Percentiles rank a stretch among this genome's conserved stretches.
Conservation (phyloP, 2,113 vertebrate species). For the Beaufortia kweichowensis region DNA sequence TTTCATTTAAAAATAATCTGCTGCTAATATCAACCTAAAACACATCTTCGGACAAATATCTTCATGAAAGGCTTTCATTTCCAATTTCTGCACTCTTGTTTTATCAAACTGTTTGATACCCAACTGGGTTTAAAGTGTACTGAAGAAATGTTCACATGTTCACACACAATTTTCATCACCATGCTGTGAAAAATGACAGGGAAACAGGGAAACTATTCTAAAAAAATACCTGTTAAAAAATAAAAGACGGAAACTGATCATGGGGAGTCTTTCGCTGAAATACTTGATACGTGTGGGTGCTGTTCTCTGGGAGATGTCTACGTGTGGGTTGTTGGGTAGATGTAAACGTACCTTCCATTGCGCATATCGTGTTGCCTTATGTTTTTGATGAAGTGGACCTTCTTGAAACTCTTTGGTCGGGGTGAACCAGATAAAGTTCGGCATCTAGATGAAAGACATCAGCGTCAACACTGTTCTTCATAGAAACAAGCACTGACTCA, state of each 20-base stretch:
- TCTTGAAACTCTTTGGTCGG: conserved; percentile 99
- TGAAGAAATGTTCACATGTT: no score
- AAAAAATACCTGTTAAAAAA: background rate
- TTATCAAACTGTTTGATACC: no score
- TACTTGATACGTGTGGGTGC: background rate
- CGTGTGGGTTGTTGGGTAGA: background rate
- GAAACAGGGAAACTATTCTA: background rate
- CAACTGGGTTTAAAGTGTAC: no score
- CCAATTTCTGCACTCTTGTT: background rate
- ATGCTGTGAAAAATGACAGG: background rate
- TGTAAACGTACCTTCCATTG: conserved; percentile 86
- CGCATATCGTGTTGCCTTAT: conserved; percentile 93
- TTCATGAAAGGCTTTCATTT: background rate
- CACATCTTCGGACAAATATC: background rate
- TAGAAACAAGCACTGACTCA: conserved; percentile 30
- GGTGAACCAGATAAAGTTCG: conserved; percentile 97
- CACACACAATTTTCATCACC: no score
- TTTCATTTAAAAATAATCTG: background rate
- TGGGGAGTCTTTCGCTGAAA: background rate
- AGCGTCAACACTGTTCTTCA: conserved; percentile 38
- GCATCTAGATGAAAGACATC: conserved; percentile 84
- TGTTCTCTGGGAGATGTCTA: background rate
- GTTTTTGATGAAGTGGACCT: conserved; percentile 99
- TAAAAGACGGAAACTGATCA: background rate
- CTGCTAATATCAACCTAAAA: background rate